These are phyloP conservation scores for Oscheius onirici DNA, from an alignment of 2,888 invertebrate species.

Conservation along the genomic window DNA sequence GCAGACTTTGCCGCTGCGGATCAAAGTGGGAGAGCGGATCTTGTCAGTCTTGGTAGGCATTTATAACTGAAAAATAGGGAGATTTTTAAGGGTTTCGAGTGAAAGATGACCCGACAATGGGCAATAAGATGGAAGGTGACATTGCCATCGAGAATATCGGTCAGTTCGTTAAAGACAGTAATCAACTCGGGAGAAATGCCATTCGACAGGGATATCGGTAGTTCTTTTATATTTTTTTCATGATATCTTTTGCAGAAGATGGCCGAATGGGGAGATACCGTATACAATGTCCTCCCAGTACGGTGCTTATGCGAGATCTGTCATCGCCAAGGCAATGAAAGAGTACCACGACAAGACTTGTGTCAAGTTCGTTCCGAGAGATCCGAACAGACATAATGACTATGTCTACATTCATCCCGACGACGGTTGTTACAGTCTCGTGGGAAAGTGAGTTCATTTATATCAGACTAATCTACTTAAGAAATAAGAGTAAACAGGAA, in stretches of 20 bases:
- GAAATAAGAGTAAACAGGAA: not conserved
- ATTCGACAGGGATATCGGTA: slow-evolving; percentile 65
- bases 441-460: slow-evolving; percentile 75
- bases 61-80: not conserved
- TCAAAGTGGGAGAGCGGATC: slow-evolving; percentile 27
- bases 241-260: slow-evolving; percentile 47
- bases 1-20: slow-evolving; percentile 42
- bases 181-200: slow-evolving; percentile 64
- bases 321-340: slow-evolving; percentile 70
- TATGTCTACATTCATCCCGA: slow-evolving; percentile 77
- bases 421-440: slow-evolving; percentile 81
- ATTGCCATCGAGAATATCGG: slow-evolving; percentile 53
- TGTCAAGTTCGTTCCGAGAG: slow-evolving; percentile 77
- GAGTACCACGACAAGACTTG: slow-evolving; percentile 76
- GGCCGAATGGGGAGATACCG: slow-evolving; percentile 70
- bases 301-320: slow-evolving; percentile 67
- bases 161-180: slow-evolving; percentile 59
- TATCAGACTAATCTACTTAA: not conserved
- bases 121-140: slow-evolving; percentile 66
- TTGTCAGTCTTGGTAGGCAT: slow-evolving; percentile 29
- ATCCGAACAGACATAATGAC: slow-evolving; percentile 73
- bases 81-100: slow-evolving; percentile 60
- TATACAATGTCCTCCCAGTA: slow-evolving; percentile 69
- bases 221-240: not conserved
- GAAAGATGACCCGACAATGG: slow-evolving; percentile 65